These are phyloP conservation scores for Tautogolabrus adspersus DNA, from an alignment of 2,113 vertebrate species.

Conservation along the genomic window DNA sequence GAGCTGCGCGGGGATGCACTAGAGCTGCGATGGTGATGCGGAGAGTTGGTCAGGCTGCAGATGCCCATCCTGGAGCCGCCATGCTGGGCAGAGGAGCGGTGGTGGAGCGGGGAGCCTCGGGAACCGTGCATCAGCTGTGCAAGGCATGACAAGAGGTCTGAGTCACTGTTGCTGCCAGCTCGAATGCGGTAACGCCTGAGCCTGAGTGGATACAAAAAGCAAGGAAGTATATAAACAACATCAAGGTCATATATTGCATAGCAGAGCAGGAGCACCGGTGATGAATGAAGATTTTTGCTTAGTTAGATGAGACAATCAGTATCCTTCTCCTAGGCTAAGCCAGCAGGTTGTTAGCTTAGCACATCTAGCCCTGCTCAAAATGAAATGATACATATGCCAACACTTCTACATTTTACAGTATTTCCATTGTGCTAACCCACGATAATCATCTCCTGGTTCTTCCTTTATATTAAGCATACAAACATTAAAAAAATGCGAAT, in stretches of 20 bases:
- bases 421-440: background rate
- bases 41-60: constrained; percentile 89
- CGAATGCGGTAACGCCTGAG: constrained; percentile 93
- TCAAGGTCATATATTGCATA: constrained; percentile 4
- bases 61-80: constrained; percentile 89
- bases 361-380: too few relatives aligned
- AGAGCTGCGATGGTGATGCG: constrained; percentile 91
- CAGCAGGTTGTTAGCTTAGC: background rate
- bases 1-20: constrained; percentile 95
- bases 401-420: too few relatives aligned
- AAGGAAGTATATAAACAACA: background rate
- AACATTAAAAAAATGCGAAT: background rate
- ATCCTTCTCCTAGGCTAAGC: background rate
- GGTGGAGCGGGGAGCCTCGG: constrained; percentile 87
- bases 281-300: background rate
- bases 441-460: too few relatives aligned
- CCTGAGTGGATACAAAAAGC: constrained; percentile 53
- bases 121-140: constrained; percentile 95
- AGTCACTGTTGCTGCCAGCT: constrained; percentile 93
- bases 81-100: constrained; percentile 75
- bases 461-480: background rate
- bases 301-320: background rate
- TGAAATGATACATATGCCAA: too few relatives aligned
- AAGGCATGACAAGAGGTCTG: constrained; percentile 94
- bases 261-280: background rate